Evolutionary conservation across 2,797 vertebrate species (phyloP).

Genomic region (Lacerta viridis): DNA sequence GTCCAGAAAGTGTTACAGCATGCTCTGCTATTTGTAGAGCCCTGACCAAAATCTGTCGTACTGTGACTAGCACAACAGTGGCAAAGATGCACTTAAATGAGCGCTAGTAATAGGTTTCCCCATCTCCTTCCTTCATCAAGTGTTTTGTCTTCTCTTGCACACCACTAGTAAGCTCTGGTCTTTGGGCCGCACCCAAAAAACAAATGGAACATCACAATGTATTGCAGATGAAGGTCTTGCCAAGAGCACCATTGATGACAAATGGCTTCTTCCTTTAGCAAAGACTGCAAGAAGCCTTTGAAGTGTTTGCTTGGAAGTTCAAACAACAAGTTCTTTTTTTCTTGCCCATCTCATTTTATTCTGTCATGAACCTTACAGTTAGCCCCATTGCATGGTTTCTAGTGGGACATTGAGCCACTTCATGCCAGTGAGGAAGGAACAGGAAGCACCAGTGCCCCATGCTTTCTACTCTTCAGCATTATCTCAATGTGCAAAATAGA

Average conservation of each 20-base stretch:
- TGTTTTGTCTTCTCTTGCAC: constrained; percentile 27
- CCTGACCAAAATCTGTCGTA: background rate
- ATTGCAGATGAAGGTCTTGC: background rate
- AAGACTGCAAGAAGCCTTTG: background rate
- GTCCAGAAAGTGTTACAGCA: background rate
- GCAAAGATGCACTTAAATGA: background rate
- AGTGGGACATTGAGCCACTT: background rate
- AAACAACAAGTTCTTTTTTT: background rate
- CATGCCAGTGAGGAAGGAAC: background rate
- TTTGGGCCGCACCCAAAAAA: constrained; percentile 17
- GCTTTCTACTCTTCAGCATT: background rate
- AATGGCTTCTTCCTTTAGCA: background rate
- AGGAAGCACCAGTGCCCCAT: background rate
- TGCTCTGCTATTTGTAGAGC: background rate
- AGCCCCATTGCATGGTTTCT: background rate
- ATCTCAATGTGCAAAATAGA: background rate
- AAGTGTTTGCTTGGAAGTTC: background rate
- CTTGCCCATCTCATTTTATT: background rate
- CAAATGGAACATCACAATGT: background rate
- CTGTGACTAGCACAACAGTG: background rate
- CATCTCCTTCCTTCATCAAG: constrained; percentile 7
- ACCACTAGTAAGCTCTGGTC: constrained; percentile 10
- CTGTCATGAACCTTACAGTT: background rate
- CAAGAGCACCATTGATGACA: background rate
- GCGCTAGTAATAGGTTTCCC: background rate